Percentiles rank a stretch among this genome's conserved stretches.
Evolutionary conservation across 2,113 vertebrate species (phyloP).

Genomic region (Eulemur macaco): DNA sequence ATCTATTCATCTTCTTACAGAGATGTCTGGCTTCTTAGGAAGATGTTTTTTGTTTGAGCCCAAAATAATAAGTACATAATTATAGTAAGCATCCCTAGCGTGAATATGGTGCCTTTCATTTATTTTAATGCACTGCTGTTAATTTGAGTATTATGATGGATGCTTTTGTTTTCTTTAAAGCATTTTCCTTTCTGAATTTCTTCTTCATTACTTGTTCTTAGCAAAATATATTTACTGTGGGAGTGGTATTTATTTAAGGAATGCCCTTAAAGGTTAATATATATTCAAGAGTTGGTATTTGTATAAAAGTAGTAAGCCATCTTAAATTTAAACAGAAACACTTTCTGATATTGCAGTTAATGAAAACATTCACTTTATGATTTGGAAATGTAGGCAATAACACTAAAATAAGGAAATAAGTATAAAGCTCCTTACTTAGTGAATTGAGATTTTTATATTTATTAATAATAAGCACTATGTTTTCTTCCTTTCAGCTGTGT

Average conservation of each 20-base stretch:
- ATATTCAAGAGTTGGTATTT: constrained; percentile 34
- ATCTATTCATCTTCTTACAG: neutral
- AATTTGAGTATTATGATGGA: constrained; percentile 17
- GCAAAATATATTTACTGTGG: constrained; percentile 3
- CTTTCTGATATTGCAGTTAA: constrained; percentile 7
- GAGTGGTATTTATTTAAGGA: constrained; percentile 44
- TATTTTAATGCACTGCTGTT: constrained; percentile 47
- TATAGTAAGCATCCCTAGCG: constrained; percentile 18
- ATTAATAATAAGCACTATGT: neutral
- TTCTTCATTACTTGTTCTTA: constrained; percentile 42
- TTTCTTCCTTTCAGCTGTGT: constrained; percentile 30
- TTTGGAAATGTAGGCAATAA: constrained; percentile 28
- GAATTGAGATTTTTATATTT: constrained; percentile 25
- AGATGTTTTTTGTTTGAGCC: constrained; percentile 43
- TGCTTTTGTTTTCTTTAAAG: constrained; percentile 56
- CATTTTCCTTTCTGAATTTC: constrained; percentile 38
- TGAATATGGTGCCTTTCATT: constrained; percentile 29
- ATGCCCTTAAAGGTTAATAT: neutral
- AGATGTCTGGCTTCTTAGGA: constrained; percentile 33
- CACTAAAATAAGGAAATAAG: neutral
- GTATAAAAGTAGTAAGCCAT: neutral
- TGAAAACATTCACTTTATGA: constrained; percentile 32
- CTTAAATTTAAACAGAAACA: constrained; percentile 48
- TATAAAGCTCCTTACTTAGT: neutral
- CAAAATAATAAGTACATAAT: constrained; percentile 21